These are phyloP conservation scores for Antheraea yamamai DNA, from an alignment of 2,888 invertebrate species.

Conservation along the genomic window DNA sequence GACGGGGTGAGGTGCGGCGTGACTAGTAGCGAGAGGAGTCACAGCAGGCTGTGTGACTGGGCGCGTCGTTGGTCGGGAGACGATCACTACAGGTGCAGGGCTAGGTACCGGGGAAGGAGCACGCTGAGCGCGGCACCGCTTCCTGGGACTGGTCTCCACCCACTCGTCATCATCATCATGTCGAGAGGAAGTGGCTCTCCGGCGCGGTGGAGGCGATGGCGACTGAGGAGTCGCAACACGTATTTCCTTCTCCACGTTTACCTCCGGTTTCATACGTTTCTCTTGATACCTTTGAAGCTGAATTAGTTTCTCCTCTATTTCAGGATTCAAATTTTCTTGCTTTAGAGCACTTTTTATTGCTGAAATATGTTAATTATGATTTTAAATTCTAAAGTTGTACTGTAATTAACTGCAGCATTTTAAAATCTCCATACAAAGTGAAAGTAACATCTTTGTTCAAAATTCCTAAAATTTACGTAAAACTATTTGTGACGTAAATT, in stretches of 20 bases:
- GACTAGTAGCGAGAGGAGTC: slow-evolving; percentile 28
- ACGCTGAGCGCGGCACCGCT: slow-evolving; percentile 46
- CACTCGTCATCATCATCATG: slow-evolving; percentile 74
- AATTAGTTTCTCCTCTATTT: slow-evolving; percentile 94
- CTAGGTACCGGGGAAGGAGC: slow-evolving; percentile 34
- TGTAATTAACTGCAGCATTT: neutral
- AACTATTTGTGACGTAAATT: neutral
- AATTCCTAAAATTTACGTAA: neutral
- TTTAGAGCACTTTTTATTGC: slow-evolving; percentile 96
- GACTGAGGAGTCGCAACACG: slow-evolving; percentile 46
- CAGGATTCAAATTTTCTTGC: slow-evolving; percentile 94
- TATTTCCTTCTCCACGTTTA: slow-evolving; percentile 62
- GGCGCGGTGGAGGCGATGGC: slow-evolving; percentile 56
- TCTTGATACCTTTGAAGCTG: slow-evolving; percentile 94
- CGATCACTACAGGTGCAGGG: slow-evolving; percentile 49
- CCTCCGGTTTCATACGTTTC: slow-evolving; percentile 86
- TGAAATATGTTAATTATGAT: slow-evolving; percentile 62
- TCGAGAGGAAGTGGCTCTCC: slow-evolving; percentile 53
- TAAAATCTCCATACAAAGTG: neutral
- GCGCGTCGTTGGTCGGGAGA: slow-evolving; percentile 55
- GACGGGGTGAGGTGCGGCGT: slow-evolving; percentile 26
- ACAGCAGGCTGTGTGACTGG: slow-evolving; percentile 24
- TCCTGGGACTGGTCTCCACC: slow-evolving; percentile 67
- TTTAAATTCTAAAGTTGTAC: neutral
- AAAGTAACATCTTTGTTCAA: neutral